Conservation (phyloP, 2,113 vertebrate genomes). For the Corydoras maculifer region DNA sequence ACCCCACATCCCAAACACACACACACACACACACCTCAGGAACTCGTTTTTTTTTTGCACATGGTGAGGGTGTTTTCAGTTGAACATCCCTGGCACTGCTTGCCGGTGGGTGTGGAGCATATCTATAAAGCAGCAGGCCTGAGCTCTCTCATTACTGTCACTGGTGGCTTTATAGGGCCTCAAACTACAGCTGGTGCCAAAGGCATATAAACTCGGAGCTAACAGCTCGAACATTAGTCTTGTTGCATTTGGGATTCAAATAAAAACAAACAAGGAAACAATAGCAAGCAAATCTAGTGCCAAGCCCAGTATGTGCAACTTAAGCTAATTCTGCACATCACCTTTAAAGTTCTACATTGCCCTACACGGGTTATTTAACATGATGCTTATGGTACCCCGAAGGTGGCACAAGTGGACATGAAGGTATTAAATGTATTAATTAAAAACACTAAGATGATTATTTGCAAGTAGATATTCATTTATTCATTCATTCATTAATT, state of each 20-base stretch:
- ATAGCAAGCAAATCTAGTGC: neutral
- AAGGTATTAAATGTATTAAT: neutral
- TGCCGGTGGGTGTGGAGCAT: slow-evolving; percentile 36
- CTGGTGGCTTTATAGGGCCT: slow-evolving; percentile 36
- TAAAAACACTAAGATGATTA: no score
- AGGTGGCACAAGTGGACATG: no score
- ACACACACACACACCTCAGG: no score
- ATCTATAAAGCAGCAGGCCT: slow-evolving; percentile 40
- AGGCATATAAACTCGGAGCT: slow-evolving; percentile 26
- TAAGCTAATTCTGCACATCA: slow-evolving; percentile 4
- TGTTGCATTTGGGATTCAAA: slow-evolving; percentile 10
- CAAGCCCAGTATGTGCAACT: neutral
- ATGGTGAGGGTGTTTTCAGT: neutral
- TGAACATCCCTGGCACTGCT: slow-evolving; percentile 9
- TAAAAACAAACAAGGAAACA: slow-evolving; percentile 34
- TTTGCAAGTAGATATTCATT: no score
- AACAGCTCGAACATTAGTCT: slow-evolving; percentile 20
- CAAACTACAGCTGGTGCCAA: slow-evolving; percentile 26
- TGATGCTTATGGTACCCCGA: no score
- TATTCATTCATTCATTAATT: no score
- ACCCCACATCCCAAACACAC: no score
- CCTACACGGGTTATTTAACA: neutral
- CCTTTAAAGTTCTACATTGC: slow-evolving; percentile 11
- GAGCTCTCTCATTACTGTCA: slow-evolving; percentile 40
- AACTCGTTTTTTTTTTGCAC: no score